These are phyloP conservation scores for Pachliopta kotzebuea DNA, from an alignment of 2,888 invertebrate species.

Conservation along the genomic window DNA sequence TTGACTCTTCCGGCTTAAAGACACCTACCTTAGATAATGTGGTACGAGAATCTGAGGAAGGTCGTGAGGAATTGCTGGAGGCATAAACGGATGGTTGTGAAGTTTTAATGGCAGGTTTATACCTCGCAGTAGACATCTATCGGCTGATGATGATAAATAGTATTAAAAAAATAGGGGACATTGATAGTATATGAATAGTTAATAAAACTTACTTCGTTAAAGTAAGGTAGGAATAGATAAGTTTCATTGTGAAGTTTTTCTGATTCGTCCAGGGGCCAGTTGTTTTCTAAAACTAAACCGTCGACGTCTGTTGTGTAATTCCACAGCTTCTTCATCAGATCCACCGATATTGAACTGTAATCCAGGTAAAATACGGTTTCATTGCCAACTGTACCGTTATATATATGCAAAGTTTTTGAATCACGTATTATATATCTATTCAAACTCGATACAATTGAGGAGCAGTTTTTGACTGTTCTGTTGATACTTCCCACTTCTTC, in stretches of 20 bases:
- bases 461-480: slow-evolving; percentile 24
- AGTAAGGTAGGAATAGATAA: slow-evolving; percentile 66
- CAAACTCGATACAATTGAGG: slow-evolving; percentile 34
- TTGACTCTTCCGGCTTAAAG: too few species aligned
- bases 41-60: too few species aligned
- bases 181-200: too few species aligned
- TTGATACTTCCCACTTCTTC: slow-evolving; percentile 32
- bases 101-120: too few species aligned
- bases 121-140: too few species aligned
- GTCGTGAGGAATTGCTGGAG: too few species aligned
- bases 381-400: slow-evolving; percentile 46
- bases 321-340: slow-evolving; percentile 54
- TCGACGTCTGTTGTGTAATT: slow-evolving; percentile 46
- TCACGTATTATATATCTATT: slow-evolving; percentile 42
- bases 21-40: too few species aligned
- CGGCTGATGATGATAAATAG: too few species aligned
- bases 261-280: slow-evolving; percentile 75
- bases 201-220: slow-evolving; percentile 62
- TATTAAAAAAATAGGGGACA: too few species aligned
- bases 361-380: slow-evolving; percentile 54
- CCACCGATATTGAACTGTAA: slow-evolving; percentile 43
- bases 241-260: slow-evolving; percentile 55
- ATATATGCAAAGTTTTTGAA: slow-evolving; percentile 40
- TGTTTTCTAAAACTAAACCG: slow-evolving; percentile 75
- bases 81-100: too few species aligned